A percentile compares a stretch with the other conserved stretches of the same genome.
phyloP scores from a whole-genome alignment of 53 echinoderm and acorn worm genomes.

The Pentamera pediparva region DNA sequence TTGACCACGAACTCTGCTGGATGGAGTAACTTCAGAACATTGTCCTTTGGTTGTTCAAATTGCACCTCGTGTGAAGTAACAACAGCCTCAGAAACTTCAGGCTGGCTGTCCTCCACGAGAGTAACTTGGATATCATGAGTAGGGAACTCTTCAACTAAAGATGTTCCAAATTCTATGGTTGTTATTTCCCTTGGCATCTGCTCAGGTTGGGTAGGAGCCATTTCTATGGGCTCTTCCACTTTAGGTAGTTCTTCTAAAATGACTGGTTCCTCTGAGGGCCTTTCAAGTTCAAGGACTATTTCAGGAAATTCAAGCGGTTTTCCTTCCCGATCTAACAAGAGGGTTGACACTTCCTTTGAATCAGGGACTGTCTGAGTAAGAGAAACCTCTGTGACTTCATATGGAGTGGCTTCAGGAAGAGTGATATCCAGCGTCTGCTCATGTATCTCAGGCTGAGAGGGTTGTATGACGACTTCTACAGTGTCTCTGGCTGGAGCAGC shows the following conservation, averaged over 20 bases:
- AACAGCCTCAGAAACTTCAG: conserved; percentile 56
- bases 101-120: not conserved
- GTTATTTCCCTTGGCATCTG: conserved; percentile 1
- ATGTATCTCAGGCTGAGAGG: not conserved
- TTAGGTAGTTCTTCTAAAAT: conserved; percentile 3
- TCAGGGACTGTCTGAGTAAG: not conserved
- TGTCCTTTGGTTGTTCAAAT: not conserved
- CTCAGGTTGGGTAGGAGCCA: not conserved
- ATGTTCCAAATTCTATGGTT: conserved; percentile 13
- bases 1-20: conserved; percentile 3
- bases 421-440: conserved; percentile 5
- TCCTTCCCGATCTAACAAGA: conserved; percentile 12
- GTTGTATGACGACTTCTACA: conserved; percentile 9
- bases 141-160: conserved; percentile 2
- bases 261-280: not conserved
- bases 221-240: conserved; percentile 17
- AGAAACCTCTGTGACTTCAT: not conserved
- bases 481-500: conserved; percentile 4
- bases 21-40: not conserved
- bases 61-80: conserved; percentile 37
- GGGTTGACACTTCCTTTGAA: not conserved
- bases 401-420: not conserved
- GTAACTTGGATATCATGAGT: not conserved
- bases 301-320: conserved; percentile 38
- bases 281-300: conserved; percentile 30